These are phyloP conservation scores for Crocallis elinguaria DNA, from an alignment of 2,888 invertebrate genomes.

Conservation along the genomic window DNA sequence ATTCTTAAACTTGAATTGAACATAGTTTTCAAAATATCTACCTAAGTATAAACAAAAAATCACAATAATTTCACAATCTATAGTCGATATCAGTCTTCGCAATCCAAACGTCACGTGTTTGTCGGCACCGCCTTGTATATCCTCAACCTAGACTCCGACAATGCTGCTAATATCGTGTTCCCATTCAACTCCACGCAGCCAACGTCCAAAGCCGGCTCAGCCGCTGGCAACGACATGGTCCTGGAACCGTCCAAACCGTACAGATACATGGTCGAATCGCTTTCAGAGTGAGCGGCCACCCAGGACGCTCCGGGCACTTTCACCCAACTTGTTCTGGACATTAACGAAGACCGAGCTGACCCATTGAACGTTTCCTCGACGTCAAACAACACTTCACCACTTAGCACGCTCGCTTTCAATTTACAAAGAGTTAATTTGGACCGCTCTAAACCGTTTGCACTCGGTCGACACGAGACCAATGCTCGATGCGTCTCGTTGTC, in stretches of 20 bases:
- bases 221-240: constrained; percentile 83
- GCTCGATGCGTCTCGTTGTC: constrained; percentile 87
- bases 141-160: constrained; percentile 87
- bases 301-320: constrained; percentile 84
- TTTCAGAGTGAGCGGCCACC: constrained; percentile 91
- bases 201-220: constrained; percentile 88
- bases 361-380: constrained; percentile 87
- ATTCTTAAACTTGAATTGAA: too few relatives aligned
- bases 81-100: background rate
- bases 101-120: constrained; percentile 4
- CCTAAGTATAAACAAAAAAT: too few relatives aligned
- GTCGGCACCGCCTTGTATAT: constrained; percentile 83
- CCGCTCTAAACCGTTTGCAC: constrained; percentile 71
- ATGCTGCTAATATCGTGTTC: constrained; percentile 85
- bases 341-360: constrained; percentile 86
- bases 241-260: constrained; percentile 85
- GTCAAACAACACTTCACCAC: constrained; percentile 80
- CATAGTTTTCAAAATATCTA: too few relatives aligned
- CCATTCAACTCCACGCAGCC: constrained; percentile 84
- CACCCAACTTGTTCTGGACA: constrained; percentile 88
- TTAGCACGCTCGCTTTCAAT: constrained; percentile 60
- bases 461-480: constrained; percentile 89
- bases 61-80: background rate
- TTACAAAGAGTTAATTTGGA: constrained; percentile 73
- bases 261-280: constrained; percentile 86